Evolutionary conservation across 2,797 vertebrate species (phyloP).

Genomic region (Smutsia gigantea): DNA sequence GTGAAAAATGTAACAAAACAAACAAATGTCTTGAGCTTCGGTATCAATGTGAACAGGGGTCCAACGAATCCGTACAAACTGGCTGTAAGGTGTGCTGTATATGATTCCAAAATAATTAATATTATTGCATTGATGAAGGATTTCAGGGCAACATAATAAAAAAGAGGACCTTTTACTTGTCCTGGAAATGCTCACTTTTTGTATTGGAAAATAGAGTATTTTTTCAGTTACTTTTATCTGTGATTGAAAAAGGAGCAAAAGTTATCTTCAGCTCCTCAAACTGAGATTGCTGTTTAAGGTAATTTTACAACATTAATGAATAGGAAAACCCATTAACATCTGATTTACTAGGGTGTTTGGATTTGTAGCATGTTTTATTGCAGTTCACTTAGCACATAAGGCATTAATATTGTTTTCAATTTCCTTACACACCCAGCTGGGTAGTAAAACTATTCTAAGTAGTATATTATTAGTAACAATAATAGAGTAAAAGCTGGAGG

Average conservation of each 20-base stretch:
- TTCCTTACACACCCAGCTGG: slow-evolving; percentile 64
- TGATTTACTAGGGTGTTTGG: slow-evolving; percentile 57
- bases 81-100: neutral
- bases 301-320: slow-evolving; percentile 66
- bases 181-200: neutral
- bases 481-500: slow-evolving; percentile 66
- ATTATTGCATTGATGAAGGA: neutral
- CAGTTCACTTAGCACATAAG: slow-evolving; percentile 51
- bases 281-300: slow-evolving; percentile 12
- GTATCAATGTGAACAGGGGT: neutral
- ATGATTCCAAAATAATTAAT: slow-evolving; percentile 1
- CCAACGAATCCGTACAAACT: neutral
- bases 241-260: neutral
- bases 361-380: slow-evolving; percentile 49
- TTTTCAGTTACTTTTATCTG: slow-evolving; percentile 30
- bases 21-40: neutral
- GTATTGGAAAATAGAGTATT: neutral
- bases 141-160: neutral
- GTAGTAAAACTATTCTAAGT: slow-evolving; percentile 63
- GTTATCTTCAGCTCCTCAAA: slow-evolving; percentile 27
- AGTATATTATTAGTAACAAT: slow-evolving; percentile 68
- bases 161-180: neutral
- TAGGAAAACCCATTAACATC: slow-evolving; percentile 52
- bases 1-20: neutral
- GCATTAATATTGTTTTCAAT: slow-evolving; percentile 66